Percentiles rank a stretch among this genome's conserved stretches.
Evolutionary conservation across 2,113 vertebrate species (phyloP).

Genomic region (Melanerpes aurifrons): DNA sequence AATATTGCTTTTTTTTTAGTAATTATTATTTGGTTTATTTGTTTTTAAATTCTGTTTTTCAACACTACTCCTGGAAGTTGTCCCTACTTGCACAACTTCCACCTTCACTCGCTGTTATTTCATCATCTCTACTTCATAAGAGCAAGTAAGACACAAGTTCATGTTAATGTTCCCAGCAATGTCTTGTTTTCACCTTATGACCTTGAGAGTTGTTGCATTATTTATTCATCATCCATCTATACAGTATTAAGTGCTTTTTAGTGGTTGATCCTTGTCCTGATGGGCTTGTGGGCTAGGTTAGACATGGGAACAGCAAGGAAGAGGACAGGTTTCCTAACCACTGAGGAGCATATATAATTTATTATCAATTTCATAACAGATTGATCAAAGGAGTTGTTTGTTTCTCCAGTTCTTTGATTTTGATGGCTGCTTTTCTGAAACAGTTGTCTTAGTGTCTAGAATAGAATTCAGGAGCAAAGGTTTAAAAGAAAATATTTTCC

Average conservation of each 20-base stretch:
- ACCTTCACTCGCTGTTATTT: neutral
- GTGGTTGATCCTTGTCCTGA: neutral
- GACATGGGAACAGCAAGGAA: neutral
- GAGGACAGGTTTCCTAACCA: neutral
- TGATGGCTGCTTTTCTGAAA: neutral
- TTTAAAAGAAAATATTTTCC: neutral
- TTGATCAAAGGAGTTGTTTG: neutral
- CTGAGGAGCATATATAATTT: neutral
- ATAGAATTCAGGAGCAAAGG: neutral
- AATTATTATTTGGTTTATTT: too few species aligned
- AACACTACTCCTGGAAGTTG: neutral
- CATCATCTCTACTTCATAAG: neutral
- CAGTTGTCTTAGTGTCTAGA: neutral
- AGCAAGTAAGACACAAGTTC: neutral
- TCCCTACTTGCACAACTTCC: neutral
- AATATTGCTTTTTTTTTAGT: neutral
- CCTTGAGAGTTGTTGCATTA: neutral
- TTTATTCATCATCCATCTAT: neutral
- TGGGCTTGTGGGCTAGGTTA: neutral
- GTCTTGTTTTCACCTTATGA: neutral
- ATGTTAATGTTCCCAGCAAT: neutral
- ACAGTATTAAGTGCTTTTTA: neutral
- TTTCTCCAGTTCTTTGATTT: neutral
- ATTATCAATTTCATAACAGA: neutral
- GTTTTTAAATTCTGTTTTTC: too few species aligned